These are phyloP conservation scores for Patella ulyssiponensis DNA, from an alignment of 2,888 invertebrate species.

Conservation along the genomic window DNA sequence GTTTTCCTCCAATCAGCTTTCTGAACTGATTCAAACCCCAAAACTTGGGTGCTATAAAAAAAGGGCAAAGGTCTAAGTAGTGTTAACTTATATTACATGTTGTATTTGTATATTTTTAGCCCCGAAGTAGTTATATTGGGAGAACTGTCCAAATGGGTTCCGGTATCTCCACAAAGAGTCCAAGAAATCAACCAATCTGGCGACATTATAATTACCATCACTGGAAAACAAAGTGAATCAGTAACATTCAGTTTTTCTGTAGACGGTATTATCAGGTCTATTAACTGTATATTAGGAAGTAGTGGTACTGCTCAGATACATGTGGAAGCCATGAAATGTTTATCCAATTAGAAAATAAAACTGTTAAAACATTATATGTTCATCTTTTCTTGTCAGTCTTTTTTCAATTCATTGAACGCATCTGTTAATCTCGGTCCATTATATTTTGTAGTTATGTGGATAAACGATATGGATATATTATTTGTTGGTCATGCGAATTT, in stretches of 20 bases:
- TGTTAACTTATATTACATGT: too few relatives aligned
- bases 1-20: too few relatives aligned
- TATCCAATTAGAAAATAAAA: background rate
- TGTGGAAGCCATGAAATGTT: background rate
- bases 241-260: slow-evolving; percentile 26
- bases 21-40: too few relatives aligned
- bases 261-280: slow-evolving; percentile 17
- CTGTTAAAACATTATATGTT: too few relatives aligned
- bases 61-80: too few relatives aligned
- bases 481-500: too few relatives aligned
- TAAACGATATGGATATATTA: too few relatives aligned
- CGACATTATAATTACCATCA: slow-evolving; percentile 30
- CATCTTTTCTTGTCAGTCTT: too few relatives aligned
- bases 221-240: slow-evolving; percentile 31
- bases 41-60: too few relatives aligned
- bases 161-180: slow-evolving; percentile 44
- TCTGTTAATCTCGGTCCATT: too few relatives aligned
- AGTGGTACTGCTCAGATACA: background rate
- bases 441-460: too few relatives aligned
- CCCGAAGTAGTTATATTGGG: slow-evolving; percentile 41
- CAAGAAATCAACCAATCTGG: slow-evolving; percentile 21
- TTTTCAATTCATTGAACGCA: too few relatives aligned
- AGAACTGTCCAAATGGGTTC: slow-evolving; percentile 46
- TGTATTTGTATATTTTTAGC: slow-evolving; percentile 19
- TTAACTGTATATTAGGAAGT: background rate